A percentile compares a stretch with the other conserved stretches of the same genome.
These are phyloP conservation scores for Cecropterus lyciades DNA, from an alignment of 1,140 invertebrate species.

Conservation along the genomic window DNA sequence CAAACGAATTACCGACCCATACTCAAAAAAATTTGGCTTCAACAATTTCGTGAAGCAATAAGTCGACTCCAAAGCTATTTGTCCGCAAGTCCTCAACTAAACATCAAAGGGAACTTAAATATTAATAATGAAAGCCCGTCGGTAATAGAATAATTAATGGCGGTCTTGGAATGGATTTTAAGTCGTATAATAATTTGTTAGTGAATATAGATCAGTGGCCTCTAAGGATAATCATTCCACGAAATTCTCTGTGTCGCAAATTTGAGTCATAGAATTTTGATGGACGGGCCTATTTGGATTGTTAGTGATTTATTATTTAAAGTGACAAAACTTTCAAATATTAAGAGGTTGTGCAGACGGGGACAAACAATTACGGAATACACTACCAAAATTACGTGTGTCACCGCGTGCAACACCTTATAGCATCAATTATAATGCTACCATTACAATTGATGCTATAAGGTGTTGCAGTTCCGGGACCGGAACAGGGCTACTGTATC, in stretches of 20 bases:
- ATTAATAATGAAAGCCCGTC: slow-evolving; percentile 13
- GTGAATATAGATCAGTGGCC: slow-evolving; percentile 19
- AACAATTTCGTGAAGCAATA: slow-evolving; percentile 11
- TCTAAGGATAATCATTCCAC: slow-evolving; percentile 13
- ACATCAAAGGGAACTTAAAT: slow-evolving; percentile 28
- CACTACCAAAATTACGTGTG: no score
- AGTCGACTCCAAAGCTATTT: slow-evolving; percentile 17
- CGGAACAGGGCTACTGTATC: no score
- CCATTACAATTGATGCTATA: no score
- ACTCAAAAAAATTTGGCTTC: slow-evolving; percentile 9
- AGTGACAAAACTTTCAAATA: no score
- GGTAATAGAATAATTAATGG: slow-evolving; percentile 18
- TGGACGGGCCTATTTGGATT: no score
- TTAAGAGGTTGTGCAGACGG: no score
- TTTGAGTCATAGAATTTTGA: neutral
- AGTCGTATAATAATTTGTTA: slow-evolving; percentile 19
- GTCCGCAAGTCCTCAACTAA: slow-evolving; percentile 13
- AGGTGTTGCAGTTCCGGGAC: no score
- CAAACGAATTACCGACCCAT: neutral
- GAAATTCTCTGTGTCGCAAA: slow-evolving; percentile 8
- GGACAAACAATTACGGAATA: no score
- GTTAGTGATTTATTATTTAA: no score
- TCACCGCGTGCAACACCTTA: no score
- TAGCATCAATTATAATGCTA: no score
- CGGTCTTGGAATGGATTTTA: slow-evolving; percentile 17